These are phyloP conservation scores for Istiophorus platypterus DNA, from an alignment of 2,113 vertebrate genomes.

Conservation along the genomic window DNA sequence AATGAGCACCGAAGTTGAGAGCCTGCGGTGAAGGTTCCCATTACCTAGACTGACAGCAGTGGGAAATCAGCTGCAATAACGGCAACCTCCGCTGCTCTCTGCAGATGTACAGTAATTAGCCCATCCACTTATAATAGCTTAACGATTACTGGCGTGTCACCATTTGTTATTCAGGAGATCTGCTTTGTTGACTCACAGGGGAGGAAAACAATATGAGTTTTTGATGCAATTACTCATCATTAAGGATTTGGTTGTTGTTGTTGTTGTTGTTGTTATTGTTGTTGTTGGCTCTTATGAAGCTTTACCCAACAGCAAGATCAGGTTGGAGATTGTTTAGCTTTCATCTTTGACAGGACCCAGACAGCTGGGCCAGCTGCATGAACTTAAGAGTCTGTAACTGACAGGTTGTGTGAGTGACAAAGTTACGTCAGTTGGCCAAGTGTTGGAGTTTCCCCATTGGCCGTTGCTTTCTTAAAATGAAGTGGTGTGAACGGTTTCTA, in stretches of 20 bases:
- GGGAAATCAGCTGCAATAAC: constrained; percentile 70
- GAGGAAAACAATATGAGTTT: constrained; percentile 74
- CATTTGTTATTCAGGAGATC: constrained; percentile 76
- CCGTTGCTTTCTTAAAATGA: too few species aligned
- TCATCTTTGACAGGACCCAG: background rate
- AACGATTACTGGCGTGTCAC: constrained; percentile 72
- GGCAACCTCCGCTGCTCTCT: constrained; percentile 66
- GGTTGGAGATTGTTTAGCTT: constrained; percentile 41
- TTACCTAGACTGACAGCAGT: constrained; percentile 72
- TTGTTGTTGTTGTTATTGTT: constrained; percentile 62
- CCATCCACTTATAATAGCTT: constrained; percentile 74
- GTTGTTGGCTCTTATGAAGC: constrained; percentile 65
- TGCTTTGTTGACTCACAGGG: constrained; percentile 78
- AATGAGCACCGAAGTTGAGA: constrained; percentile 54
- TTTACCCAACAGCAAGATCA: constrained; percentile 49
- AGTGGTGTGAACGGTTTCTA: too few species aligned
- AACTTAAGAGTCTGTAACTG: too few species aligned
- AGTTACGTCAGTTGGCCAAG: too few species aligned
- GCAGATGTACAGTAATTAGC: constrained; percentile 81
- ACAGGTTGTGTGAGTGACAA: too few species aligned
- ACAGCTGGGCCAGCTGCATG: too few species aligned
- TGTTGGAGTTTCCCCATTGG: too few species aligned
- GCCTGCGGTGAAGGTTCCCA: constrained; percentile 62
- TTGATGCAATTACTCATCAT: constrained; percentile 78
- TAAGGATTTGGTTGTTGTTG: constrained; percentile 64